phyloP scores from a whole-genome alignment of 1,140 invertebrate species.

The Ceratosolen fusciceps region DNA sequence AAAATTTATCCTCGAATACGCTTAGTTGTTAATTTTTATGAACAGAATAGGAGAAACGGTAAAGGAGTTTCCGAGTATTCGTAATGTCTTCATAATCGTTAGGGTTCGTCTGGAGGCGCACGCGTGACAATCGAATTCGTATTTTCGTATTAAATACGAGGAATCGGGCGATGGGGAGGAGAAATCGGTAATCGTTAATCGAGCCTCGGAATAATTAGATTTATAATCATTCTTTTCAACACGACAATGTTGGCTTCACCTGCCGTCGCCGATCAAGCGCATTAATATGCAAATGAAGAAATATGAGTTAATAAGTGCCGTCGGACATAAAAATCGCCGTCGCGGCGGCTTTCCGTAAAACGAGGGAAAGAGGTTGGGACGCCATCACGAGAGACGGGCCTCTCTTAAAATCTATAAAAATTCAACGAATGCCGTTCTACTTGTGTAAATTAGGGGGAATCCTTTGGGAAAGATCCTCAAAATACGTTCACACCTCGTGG shows the following conservation, averaged over 20 bases:
- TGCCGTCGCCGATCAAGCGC: not conserved
- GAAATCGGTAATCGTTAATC: not conserved
- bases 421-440: constrained; percentile 35
- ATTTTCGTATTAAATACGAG: too few species aligned
- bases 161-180: not conserved
- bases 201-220: not conserved
- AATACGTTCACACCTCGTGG: constrained; percentile 48
- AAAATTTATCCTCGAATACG: too few species aligned
- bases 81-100: too few species aligned
- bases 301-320: constrained; percentile 41
- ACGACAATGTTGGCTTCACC: constrained; percentile 31
- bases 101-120: too few species aligned
- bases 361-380: constrained; percentile 6
- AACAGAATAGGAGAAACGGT: too few species aligned
- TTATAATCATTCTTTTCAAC: constrained; percentile 22
- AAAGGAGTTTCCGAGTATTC: too few species aligned
- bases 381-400: not conserved
- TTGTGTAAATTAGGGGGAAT: constrained; percentile 32
- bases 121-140: not conserved
- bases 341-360: constrained; percentile 23
- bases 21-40: too few species aligned
- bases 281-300: constrained; percentile 47
- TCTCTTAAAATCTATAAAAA: too few species aligned
- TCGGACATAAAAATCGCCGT: constrained; percentile 17
- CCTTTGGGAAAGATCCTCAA: constrained; percentile 42